Base-by-base conservation (phyloP, 2,797 vertebrate genomes). In the Chrosomus eos region DNA sequence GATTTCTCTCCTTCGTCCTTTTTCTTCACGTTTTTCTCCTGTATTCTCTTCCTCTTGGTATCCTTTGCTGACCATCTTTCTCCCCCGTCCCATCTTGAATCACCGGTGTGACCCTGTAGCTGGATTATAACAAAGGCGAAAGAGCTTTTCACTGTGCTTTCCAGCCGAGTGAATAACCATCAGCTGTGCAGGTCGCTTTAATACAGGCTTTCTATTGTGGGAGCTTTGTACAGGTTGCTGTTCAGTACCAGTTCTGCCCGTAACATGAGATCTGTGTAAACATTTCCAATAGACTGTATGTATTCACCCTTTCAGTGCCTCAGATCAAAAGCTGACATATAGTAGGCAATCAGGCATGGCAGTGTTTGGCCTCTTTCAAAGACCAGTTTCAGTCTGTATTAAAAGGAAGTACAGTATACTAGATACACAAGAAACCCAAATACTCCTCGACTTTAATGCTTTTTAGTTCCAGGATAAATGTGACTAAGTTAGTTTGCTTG, bases 251-350 rank as follows among this genome's bases (percentile, higher is more conserved):
- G 82, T 31, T 8, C 58, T 33, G 33, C 51, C 43, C 19, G 87
- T 88, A 88, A 89, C 36, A 43, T 82, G 89, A 89, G 78, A 87
- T 40, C 62, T 82, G 36, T 78, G 83, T 84, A 87, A 88, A 89
- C 85, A 87, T 83, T 38, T 48, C 58, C 72, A 64, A 58, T 79
- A 70, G 77, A 83, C 51, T 43, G 76, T 48, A 81, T 66, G 53
- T 67, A 82, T 78, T 88, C 72, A 74, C 43, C 51, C 67, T 75
- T 77, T 78, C 55, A 60, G 19, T 33, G n/a, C 58, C 31, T 68
- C 71, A 2, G 62, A 88, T 83, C 83, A 87, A 87, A 88, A 18
- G 77, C 38, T 85, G 82, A 71, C 74, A 36, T 60, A 51, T 23
- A 71, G 67, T 60, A 33, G 23, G 40, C 40, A 78, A 68, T 66